Evolutionary conservation across 1,140 invertebrate species (phyloP).

Genomic region (Pseudomyrmex pallidus): DNA sequence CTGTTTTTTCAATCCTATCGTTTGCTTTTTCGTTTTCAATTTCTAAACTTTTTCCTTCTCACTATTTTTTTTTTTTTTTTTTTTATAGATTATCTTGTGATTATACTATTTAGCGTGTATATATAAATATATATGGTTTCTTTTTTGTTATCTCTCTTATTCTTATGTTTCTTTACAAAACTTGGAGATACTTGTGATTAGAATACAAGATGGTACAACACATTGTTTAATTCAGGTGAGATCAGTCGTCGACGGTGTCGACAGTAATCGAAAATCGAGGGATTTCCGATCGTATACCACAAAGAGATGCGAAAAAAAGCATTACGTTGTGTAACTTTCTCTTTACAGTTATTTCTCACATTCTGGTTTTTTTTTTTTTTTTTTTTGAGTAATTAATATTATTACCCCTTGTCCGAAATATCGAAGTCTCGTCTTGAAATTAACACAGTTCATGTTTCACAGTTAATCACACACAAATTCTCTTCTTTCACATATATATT

Average conservation of each 20-base stretch:
- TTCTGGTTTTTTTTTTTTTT: neutral
- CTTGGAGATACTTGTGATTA: constrained; percentile 6
- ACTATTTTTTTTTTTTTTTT: constrained; percentile 9
- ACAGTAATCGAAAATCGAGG: neutral
- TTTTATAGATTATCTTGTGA: constrained; percentile 2
- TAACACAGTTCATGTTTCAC: too few species aligned
- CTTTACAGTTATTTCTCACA: too few species aligned
- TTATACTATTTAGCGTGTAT: neutral
- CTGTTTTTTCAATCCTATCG: neutral
- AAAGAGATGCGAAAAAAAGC: constrained; percentile 1
- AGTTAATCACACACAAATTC: neutral
- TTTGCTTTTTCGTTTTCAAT: neutral
- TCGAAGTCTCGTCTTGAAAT: neutral
- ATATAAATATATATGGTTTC: constrained; percentile 29
- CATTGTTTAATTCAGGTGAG: constrained; percentile 29
- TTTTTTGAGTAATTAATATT: constrained; percentile 13
- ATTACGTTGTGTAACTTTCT: too few species aligned
- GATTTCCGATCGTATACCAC: neutral
- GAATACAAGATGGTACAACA: constrained; percentile 21
- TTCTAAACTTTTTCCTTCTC: neutral
- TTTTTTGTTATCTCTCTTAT: constrained; percentile 21
- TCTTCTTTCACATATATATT: neutral
- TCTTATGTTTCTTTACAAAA: constrained; percentile 8
- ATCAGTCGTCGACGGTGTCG: constrained; percentile 27
- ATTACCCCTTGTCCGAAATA: neutral